phyloP scores from a whole-genome alignment of 2,113 vertebrate genomes.

The Cephalopterus ornatus region DNA sequence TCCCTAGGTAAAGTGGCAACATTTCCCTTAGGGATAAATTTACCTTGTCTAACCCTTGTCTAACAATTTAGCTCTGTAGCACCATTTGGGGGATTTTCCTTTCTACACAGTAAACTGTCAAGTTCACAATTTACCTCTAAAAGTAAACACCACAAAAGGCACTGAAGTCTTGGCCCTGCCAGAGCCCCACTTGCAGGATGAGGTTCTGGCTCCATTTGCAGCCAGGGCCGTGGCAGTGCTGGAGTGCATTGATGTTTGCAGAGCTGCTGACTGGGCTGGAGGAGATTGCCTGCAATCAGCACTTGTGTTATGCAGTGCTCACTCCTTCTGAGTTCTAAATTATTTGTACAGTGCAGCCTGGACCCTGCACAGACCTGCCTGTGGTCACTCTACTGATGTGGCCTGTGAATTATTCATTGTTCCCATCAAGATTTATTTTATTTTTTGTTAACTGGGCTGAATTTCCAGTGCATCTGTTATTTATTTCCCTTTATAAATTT shows the following conservation, averaged over 20 bases:
- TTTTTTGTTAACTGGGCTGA: neutral
- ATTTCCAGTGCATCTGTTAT: neutral
- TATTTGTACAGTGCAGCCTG: neutral
- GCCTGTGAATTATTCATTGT: conserved; percentile 18
- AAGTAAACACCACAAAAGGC: neutral
- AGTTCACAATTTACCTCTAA: neutral
- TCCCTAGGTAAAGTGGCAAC: neutral
- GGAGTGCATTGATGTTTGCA: neutral
- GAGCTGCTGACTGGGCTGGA: conserved; percentile 28
- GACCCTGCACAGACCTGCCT: neutral
- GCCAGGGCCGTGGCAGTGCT: neutral
- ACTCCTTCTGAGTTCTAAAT: neutral
- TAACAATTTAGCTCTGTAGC: neutral
- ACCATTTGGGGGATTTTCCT: neutral
- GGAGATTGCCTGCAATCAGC: neutral
- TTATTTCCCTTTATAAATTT: neutral
- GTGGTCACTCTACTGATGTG: neutral
- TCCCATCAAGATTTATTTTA: neutral
- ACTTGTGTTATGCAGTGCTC: neutral
- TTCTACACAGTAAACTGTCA: neutral
- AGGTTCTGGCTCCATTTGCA: neutral
- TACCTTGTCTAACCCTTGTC: neutral
- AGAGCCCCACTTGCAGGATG: neutral
- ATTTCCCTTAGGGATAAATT: rapidly evolving
- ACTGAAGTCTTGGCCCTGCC: neutral